Conservation (phyloP, 2,888 invertebrate species). For the Drepana falcataria region DNA sequence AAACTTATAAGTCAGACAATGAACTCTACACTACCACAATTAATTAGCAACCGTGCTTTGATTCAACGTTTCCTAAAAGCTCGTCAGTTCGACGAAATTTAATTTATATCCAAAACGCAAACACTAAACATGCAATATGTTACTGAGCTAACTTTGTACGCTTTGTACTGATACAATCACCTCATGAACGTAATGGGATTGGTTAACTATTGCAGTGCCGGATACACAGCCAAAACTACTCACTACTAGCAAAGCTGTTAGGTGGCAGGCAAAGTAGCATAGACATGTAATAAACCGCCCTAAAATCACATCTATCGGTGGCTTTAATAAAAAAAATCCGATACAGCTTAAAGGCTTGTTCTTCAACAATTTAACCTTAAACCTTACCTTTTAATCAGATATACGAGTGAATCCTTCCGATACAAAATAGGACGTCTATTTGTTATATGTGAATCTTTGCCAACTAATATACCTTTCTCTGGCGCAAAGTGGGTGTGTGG, state of each 20-base stretch:
- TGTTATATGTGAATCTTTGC: too few relatives aligned
- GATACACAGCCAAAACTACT: not conserved
- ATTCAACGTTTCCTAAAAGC: not conserved
- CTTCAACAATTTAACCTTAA: too few relatives aligned
- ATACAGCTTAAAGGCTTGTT: too few relatives aligned
- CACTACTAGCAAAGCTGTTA: not conserved
- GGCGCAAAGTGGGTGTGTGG: too few relatives aligned
- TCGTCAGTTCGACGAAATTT: slow-evolving; percentile 1
- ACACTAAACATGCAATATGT: not conserved
- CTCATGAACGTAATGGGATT: not conserved
- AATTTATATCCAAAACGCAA: not conserved
- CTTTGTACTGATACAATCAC: not conserved
- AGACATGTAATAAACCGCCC: too few relatives aligned
- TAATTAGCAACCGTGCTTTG: not conserved
- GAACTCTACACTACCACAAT: not conserved
- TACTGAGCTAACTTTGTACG: not conserved
- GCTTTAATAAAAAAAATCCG: too few relatives aligned
- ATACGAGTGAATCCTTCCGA: too few relatives aligned
- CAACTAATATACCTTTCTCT: too few relatives aligned
- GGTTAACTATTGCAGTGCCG: not conserved
- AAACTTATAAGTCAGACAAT: not conserved
- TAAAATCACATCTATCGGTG: too few relatives aligned
- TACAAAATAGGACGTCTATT: too few relatives aligned
- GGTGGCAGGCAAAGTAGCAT: too few relatives aligned
- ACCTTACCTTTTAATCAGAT: too few relatives aligned